Conservation (phyloP, 2,113 vertebrate genomes). For the Poeciliopsis retropinna region DNA sequence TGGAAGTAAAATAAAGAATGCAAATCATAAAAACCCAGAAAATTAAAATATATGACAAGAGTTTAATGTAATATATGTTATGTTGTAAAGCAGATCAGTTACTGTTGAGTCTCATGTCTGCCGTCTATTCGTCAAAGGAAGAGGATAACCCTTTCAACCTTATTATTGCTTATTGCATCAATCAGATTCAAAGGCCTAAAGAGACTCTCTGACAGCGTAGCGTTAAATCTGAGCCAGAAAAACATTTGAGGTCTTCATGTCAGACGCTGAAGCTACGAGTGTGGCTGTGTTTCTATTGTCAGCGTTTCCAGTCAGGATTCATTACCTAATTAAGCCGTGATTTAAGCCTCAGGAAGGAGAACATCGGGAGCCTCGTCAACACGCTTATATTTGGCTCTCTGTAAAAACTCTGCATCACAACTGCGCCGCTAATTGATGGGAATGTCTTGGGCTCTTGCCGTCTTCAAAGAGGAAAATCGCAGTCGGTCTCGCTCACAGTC, state of each 20-base stretch:
- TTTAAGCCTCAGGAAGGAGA: slow-evolving; percentile 21
- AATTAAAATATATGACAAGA: background rate
- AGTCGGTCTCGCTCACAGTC: background rate
- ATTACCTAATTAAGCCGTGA: slow-evolving; percentile 44
- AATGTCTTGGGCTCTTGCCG: slow-evolving; percentile 4
- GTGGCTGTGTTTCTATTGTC: slow-evolving; percentile 31
- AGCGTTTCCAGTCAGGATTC: slow-evolving; percentile 45
- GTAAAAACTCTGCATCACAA: slow-evolving; percentile 6
- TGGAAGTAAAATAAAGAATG: background rate
- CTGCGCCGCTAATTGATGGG: slow-evolving; percentile 8
- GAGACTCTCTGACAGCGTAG: slow-evolving; percentile 5
- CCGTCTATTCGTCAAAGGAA: background rate
- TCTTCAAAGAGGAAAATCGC: slow-evolving; percentile 6
- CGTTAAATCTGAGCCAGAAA: slow-evolving; percentile 9
- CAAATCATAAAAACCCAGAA: background rate
- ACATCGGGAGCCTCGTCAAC: slow-evolving; percentile 34
- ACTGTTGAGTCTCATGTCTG: background rate
- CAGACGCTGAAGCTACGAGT: slow-evolving; percentile 1
- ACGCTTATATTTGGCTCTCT: slow-evolving; percentile 35
- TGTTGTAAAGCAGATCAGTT: background rate
- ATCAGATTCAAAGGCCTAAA: slow-evolving; percentile 16
- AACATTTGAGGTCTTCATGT: slow-evolving; percentile 8
- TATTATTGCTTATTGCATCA: slow-evolving; percentile 31
- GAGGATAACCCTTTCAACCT: background rate
- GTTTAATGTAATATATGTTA: background rate